A percentile compares a stretch with the other conserved stretches of the same genome.
These are phyloP conservation scores for Oenanthe oenanthe DNA, from an alignment of 2,113 vertebrate genomes.

Conservation along the genomic window DNA sequence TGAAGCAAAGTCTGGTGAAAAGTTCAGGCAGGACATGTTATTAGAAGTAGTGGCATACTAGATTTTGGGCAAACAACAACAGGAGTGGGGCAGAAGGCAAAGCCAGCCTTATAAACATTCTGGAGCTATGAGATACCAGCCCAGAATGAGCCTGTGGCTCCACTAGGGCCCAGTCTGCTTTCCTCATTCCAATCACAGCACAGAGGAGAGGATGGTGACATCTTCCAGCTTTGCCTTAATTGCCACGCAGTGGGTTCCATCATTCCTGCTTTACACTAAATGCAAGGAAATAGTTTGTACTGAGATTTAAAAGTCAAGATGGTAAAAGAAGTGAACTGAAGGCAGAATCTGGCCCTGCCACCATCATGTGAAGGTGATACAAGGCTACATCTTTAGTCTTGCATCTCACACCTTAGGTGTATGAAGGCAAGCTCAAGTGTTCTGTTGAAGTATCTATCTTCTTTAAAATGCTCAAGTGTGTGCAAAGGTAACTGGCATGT, in stretches of 20 bases:
- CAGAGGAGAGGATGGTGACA: not conserved
- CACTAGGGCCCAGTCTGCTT: not conserved
- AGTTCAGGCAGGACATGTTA: not conserved
- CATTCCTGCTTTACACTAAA: not conserved
- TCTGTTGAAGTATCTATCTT: not conserved
- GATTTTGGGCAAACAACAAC: not conserved
- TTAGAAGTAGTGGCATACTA: not conserved
- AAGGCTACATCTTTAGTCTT: not conserved
- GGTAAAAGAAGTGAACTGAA: not conserved
- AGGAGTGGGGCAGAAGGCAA: not conserved
- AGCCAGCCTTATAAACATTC: not conserved
- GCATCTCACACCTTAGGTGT: not conserved
- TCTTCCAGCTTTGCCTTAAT: not conserved
- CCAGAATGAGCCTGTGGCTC: not conserved
- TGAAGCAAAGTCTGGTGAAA: not conserved
- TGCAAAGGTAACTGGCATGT: not conserved
- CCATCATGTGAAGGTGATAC: not conserved
- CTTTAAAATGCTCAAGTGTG: not conserved
- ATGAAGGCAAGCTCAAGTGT: not conserved
- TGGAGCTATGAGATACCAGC: not conserved
- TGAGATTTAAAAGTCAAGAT: not conserved
- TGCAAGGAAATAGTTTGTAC: not conserved
- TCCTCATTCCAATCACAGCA: not conserved
- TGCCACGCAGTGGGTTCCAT: not conserved
- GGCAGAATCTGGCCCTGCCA: not conserved